Conservation (phyloP, 2,888 invertebrate genomes). For the Dryobotodes eremita region DNA sequence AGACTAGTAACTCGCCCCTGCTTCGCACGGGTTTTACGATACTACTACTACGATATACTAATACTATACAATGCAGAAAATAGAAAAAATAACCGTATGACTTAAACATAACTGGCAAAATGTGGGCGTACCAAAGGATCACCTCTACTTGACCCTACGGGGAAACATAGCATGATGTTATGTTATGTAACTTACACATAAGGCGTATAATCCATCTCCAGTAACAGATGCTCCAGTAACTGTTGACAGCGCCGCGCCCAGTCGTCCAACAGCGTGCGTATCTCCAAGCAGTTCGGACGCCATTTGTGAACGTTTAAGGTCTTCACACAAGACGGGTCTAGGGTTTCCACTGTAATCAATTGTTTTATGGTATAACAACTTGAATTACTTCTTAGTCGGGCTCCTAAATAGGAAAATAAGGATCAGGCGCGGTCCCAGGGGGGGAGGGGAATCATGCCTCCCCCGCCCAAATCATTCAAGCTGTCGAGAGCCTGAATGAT, state of each 20-base stretch:
- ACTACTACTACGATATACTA: no score
- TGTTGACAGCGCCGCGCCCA: conserved; percentile 79
- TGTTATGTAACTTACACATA: conserved; percentile 74
- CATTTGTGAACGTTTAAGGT: conserved; percentile 76
- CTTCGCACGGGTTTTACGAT: no score
- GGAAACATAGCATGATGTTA: not conserved
- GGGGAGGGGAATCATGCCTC: no score
- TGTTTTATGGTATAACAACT: not conserved
- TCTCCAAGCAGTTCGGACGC: conserved; percentile 79
- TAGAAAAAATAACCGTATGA: not conserved
- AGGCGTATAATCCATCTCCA: conserved; percentile 82
- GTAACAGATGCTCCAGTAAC: conserved; percentile 78
- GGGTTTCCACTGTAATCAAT: conserved; percentile 70
- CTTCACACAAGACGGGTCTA: conserved; percentile 71
- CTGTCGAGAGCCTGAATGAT: not conserved
- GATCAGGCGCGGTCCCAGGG: not conserved
- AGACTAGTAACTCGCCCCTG: no score
- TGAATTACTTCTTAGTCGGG: not conserved
- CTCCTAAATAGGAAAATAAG: not conserved
- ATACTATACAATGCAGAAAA: not conserved
- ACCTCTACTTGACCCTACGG: not conserved
- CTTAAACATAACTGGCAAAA: not conserved
- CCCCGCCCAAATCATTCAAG: no score
- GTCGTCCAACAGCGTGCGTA: conserved; percentile 75
- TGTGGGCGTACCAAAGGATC: not conserved